Evolutionary conservation across 2,888 invertebrate genomes (phyloP).

Genomic region (Metacarcinus magister): DNA sequence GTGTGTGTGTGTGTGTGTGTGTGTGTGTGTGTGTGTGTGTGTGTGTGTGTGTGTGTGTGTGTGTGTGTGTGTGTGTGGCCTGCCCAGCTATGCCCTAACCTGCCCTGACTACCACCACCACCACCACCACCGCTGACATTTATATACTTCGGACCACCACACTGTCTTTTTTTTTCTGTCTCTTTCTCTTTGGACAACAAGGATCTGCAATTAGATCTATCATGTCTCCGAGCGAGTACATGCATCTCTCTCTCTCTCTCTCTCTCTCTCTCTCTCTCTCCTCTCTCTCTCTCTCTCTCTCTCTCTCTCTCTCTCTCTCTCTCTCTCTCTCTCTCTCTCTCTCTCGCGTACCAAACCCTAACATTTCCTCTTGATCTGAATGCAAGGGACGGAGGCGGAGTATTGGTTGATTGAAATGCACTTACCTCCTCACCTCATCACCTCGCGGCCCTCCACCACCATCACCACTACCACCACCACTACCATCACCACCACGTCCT

Average conservation of each 20-base stretch:
- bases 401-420: not conserved
- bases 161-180: not conserved
- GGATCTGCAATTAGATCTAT: not conserved
- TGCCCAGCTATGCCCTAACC: not conserved
- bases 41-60: not conserved
- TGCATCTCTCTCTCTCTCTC: not conserved
- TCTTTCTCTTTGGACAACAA: conserved; percentile 5
- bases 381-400: not conserved
- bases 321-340: not conserved
- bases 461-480: no score
- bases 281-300: conserved; percentile 53
- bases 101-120: not conserved
- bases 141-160: not conserved
- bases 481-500: not conserved
- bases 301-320: conserved; percentile 45
- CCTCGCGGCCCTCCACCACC: not conserved
- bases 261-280: conserved; percentile 41
- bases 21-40: conserved; percentile 32
- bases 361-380: conserved; percentile 9
- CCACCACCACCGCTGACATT: not conserved
- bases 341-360: not conserved
- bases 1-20: conserved; percentile 44
- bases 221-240: not conserved
- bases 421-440: not conserved
- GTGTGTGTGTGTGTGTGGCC: not conserved